phyloP scores from a whole-genome alignment of 2,888 invertebrate species.

The Scaptomyza parva region DNA sequence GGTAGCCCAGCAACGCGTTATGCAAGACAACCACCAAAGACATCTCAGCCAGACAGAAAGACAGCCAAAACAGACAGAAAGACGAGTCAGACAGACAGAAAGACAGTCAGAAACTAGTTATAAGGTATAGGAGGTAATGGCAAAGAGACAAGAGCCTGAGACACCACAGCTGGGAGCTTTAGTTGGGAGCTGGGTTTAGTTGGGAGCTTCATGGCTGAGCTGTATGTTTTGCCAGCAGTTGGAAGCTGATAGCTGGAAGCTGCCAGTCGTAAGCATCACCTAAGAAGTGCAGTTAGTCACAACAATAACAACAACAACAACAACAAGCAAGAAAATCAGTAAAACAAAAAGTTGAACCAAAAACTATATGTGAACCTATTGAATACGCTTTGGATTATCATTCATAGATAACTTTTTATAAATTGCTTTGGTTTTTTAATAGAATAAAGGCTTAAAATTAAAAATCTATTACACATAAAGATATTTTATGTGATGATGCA shows the following conservation, averaged over 20 bases:
- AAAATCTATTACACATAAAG: too few species aligned
- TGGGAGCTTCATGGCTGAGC: too few species aligned
- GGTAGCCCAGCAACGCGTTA: slow-evolving; percentile 71
- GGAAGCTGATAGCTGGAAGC: slow-evolving; percentile 15
- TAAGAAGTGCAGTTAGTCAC: slow-evolving; percentile 49
- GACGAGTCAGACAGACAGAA: not conserved
- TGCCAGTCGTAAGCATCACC: slow-evolving; percentile 35
- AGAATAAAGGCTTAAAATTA: too few species aligned
- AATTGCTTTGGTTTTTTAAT: too few species aligned
- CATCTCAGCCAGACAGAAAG: slow-evolving; percentile 31
- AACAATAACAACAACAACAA: not conserved
- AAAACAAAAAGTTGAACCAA: not conserved
- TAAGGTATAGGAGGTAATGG: slow-evolving; percentile 54
- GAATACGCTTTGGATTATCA: slow-evolving; percentile 5
- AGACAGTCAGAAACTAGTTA: slow-evolving; percentile 62
- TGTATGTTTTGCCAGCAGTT: slow-evolving; percentile 1
- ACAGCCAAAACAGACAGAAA: slow-evolving; percentile 30
- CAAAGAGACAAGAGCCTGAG: slow-evolving; percentile 50
- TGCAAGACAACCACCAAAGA: slow-evolving; percentile 61
- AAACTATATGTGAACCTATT: not conserved
- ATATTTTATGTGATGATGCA: too few species aligned
- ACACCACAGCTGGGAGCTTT: slow-evolving; percentile 41
- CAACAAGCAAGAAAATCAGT: too few species aligned
- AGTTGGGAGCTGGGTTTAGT: too few species aligned
- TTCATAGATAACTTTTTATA: too few species aligned